Conservation (phyloP, 2,797 vertebrate genomes). For the Liasis olivaceus region DNA sequence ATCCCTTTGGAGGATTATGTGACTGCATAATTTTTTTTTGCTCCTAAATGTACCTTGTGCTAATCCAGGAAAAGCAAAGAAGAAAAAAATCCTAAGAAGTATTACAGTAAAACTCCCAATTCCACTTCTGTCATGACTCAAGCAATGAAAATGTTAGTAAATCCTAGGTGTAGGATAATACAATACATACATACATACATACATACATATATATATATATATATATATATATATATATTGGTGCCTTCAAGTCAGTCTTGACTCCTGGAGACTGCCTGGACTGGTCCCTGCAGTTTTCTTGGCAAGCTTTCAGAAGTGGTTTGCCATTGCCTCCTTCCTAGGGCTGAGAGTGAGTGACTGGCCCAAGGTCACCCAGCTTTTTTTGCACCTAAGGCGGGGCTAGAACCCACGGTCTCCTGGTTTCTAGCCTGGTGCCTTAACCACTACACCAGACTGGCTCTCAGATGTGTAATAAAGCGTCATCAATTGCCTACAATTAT, state of each 20-base stretch:
- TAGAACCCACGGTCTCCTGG: not conserved
- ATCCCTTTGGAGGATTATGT: conserved; percentile 66
- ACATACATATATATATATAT: no score
- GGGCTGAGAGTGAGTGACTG: not conserved
- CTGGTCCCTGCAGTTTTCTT: not conserved
- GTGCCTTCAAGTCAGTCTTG: not conserved
- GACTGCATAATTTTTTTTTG: conserved; percentile 67
- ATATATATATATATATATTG: no score
- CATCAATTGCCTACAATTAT: conserved; percentile 69
- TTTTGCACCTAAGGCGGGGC: not conserved
- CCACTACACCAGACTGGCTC: not conserved
- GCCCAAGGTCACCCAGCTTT: not conserved
- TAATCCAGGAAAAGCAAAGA: conserved; percentile 71
- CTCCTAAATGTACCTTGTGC: conserved; percentile 68
- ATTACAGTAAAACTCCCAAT: conserved; percentile 70
- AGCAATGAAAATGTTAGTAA: conserved; percentile 74
- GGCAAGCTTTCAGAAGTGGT: not conserved
- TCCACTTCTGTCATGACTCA: conserved; percentile 72
- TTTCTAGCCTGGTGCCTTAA: not conserved
- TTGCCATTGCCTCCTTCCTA: not conserved
- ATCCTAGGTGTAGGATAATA: conserved; percentile 34
- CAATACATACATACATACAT: not conserved
- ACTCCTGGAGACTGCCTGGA: not conserved
- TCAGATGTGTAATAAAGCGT: conserved; percentile 67
- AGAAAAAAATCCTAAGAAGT: conserved; percentile 42